These are phyloP conservation scores for Hyles euphorbiae DNA, from an alignment of 1,140 invertebrate species.

Conservation along the genomic window DNA sequence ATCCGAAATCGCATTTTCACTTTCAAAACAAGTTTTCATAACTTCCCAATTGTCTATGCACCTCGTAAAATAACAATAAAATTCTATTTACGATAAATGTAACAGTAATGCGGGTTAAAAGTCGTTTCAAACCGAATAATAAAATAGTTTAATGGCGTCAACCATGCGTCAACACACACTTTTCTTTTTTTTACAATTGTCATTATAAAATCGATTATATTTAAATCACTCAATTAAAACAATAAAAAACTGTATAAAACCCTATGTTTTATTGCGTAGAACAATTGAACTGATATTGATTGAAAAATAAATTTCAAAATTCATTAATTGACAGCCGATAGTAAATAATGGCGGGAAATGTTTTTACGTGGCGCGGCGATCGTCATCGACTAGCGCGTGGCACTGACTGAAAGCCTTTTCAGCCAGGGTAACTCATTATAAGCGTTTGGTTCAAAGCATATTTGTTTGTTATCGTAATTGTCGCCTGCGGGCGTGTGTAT, in stretches of 20 bases:
- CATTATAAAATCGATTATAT: no score
- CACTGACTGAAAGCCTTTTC: constrained; percentile 36
- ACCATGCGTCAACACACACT: no score
- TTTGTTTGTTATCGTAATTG: constrained; percentile 8
- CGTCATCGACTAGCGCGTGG: constrained; percentile 36
- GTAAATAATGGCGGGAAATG: constrained; percentile 41
- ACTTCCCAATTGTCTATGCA: not conserved
- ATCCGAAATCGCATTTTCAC: not conserved
- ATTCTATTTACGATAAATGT: not conserved
- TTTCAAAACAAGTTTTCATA: not conserved
- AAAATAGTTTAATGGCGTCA: no score
- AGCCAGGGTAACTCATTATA: constrained; percentile 9
- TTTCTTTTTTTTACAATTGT: no score
- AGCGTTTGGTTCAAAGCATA: constrained; percentile 19
- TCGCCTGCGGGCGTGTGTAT: no score
- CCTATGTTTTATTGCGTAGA: no score
- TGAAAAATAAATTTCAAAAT: no score
- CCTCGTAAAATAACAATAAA: not conserved
- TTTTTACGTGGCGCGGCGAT: constrained; percentile 41
- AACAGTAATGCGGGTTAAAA: not conserved
- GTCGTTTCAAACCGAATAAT: no score
- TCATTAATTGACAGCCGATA: no score
- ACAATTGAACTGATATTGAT: no score
- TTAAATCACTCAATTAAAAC: no score
- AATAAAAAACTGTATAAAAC: no score